Base-by-base conservation (phyloP, 2,888 invertebrate genomes). In the Melipona bicolor region DNA sequence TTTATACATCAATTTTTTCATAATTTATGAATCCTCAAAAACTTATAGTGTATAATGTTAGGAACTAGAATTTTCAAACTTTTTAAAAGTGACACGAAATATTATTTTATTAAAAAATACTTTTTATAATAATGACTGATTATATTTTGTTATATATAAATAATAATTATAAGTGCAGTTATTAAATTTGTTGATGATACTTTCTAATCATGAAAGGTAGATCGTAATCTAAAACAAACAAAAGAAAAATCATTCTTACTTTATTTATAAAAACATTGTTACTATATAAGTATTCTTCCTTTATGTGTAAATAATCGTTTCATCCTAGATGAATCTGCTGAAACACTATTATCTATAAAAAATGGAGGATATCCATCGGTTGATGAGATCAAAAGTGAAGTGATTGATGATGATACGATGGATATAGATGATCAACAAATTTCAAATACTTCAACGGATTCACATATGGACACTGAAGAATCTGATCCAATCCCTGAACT, bases 401-500 rank as follows among this genome's bases (percentile, higher is more conserved):
- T 91, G 74, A 87, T 87, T 0, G 92, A 92, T 43, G 94, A 93
- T 88, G 96, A 96, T 88, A 95, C 95, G 4, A 96, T 96, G 95
- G 96, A 96, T 56, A 95, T 96, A 85, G 96, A 96, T 90, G 96
- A 96, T 54, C 93, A 93, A n/a, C 89, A 88, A 2, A 91, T 91
- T 71, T 92, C 91, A 4, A 93, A 93, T 73, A 91, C 93, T 79
- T 94, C 93, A 0, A 90, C 92, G 79, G 94, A 94, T 81, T 92
- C 92, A 1, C 91, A 90, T 50, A 93, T 94, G 91, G 96, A 96
- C 43, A 96, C 96, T 81, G 96, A 97, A 82, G 96, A 97, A 15
- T 96, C 96, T 43, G 96, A 96, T 88, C 96, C 96, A 61, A 91
- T 94, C 84, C 97, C 96, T 67, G 96, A 97, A 24, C 96, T 98